phyloP scores from a whole-genome alignment of 2,113 vertebrate species.

The Mungos mungo region DNA sequence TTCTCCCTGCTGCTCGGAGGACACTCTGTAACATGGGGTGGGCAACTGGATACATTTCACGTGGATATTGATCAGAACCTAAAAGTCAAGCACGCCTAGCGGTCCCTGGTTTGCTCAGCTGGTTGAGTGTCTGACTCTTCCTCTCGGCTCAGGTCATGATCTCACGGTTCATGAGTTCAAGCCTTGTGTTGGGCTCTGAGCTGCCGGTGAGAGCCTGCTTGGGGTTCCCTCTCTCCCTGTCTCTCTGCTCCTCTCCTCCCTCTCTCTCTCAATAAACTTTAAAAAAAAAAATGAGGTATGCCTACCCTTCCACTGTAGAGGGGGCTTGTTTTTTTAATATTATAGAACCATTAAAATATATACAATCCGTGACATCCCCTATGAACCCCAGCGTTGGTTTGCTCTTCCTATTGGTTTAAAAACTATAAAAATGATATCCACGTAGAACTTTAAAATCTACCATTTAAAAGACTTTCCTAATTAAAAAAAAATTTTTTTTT shows the following conservation, averaged over 20 bases:
- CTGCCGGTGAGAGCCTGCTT: too few relatives aligned
- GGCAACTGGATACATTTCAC: fast-evolving
- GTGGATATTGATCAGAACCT: neutral
- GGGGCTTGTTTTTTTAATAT: too few relatives aligned
- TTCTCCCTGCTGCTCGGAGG: neutral
- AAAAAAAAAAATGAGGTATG: too few relatives aligned
- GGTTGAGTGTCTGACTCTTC: too few relatives aligned
- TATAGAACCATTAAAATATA: neutral
- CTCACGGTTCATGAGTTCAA: too few relatives aligned
- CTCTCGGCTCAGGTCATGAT: too few relatives aligned
- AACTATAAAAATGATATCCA: neutral
- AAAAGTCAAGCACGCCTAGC: too few relatives aligned
- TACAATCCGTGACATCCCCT: neutral
- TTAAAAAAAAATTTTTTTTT: neutral
- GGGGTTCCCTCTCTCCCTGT: too few relatives aligned
- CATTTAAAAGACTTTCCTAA: neutral
- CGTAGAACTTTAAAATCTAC: neutral
- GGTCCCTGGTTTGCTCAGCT: too few relatives aligned
- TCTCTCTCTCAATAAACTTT: too few relatives aligned
- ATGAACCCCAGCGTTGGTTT: neutral
- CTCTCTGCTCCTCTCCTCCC: too few relatives aligned
- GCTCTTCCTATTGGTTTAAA: neutral
- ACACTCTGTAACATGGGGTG: neutral
- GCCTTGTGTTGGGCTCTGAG: too few relatives aligned
- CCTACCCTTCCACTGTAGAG: neutral